Conservation (phyloP, 2,888 invertebrate genomes). For the Dexiosoma caninum region DNA sequence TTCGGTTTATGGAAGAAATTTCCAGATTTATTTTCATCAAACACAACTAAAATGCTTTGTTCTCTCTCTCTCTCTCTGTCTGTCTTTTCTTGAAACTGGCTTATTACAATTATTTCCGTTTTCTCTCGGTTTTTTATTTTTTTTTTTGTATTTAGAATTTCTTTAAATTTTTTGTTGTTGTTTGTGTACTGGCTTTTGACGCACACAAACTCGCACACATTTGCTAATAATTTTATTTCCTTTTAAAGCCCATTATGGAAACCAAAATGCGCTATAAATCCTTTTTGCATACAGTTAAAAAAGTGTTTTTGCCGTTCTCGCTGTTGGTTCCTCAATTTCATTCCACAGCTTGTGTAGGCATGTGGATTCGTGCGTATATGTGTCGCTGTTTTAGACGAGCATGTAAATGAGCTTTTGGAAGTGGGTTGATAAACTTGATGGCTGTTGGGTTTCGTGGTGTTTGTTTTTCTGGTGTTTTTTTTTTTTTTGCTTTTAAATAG, state of each 20-base stretch:
- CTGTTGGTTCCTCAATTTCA: neutral
- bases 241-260: slow-evolving; percentile 46
- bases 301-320: neutral
- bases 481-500: neutral
- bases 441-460: neutral
- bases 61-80: neutral
- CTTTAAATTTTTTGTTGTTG: neutral
- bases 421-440: neutral
- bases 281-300: slow-evolving; percentile 47
- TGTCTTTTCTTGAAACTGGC: slow-evolving; percentile 9
- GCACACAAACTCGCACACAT: neutral
- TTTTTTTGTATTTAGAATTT: neutral
- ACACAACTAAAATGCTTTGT: neutral
- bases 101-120: slow-evolving; percentile 10
- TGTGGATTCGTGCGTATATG: neutral
- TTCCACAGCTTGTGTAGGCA: neutral
- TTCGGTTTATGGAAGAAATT: neutral
- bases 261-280: slow-evolving; percentile 59
- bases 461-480: too few species aligned
- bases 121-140: neutral
- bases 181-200: slow-evolving; percentile 9
- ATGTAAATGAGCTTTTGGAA: neutral
- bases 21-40: neutral
- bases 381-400: neutral
- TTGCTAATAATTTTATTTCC: slow-evolving; percentile 22